These are phyloP conservation scores for Pituophis catenifer DNA, from an alignment of 2,113 vertebrate genomes.

Conservation along the genomic window DNA sequence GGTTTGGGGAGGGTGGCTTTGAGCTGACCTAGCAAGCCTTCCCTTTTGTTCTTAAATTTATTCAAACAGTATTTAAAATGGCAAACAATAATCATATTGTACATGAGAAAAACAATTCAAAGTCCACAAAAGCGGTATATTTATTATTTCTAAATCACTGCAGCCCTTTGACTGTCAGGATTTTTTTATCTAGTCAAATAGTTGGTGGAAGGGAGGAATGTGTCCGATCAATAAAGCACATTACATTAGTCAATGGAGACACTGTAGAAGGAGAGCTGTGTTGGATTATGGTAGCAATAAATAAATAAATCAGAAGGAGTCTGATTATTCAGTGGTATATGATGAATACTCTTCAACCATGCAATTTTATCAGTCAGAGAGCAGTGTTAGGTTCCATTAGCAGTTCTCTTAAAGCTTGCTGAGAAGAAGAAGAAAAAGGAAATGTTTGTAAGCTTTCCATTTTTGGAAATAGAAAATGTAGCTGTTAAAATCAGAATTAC, in stretches of 20 bases:
- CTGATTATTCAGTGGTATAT: background rate
- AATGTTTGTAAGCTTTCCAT: background rate
- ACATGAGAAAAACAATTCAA: background rate
- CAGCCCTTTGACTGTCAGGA: background rate
- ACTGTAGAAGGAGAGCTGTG: background rate
- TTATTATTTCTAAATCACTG: background rate
- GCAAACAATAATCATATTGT: background rate
- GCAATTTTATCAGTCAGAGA: background rate
- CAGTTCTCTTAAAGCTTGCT: background rate
- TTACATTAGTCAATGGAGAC: background rate
- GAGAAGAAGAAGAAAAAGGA: background rate
- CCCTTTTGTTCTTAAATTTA: background rate
- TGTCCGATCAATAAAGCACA: background rate
- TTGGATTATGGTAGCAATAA: background rate
- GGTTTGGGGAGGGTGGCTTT: background rate
- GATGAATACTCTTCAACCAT: background rate
- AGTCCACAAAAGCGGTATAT: background rate
- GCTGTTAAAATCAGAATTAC: background rate
- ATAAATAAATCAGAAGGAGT: background rate
- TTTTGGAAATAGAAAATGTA: background rate
- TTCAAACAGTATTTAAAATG: background rate
- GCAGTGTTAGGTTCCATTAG: background rate
- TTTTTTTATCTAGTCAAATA: background rate
- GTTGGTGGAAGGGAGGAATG: background rate
- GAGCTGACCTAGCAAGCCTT: background rate